These are phyloP conservation scores for Etheostoma perlongum DNA, from an alignment of 2,797 vertebrate species.

Conservation along the genomic window DNA sequence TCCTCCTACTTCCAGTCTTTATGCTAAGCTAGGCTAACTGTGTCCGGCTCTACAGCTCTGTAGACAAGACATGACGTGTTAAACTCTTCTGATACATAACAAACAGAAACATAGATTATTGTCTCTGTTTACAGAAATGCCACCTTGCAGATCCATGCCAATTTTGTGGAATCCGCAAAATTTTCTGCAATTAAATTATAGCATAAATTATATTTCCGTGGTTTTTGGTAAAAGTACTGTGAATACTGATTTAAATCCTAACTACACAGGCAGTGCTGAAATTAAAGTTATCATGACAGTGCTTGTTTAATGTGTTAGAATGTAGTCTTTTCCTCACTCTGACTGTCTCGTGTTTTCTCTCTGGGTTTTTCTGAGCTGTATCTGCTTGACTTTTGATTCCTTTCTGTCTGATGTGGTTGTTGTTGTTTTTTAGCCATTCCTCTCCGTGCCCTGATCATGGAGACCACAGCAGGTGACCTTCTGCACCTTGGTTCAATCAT, in stretches of 20 bases:
- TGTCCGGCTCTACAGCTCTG: too few species aligned
- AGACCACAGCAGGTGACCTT: conserved; percentile 98
- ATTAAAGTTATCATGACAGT: not conserved
- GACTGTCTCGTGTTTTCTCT: not conserved
- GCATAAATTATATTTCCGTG: not conserved
- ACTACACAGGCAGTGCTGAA: not conserved
- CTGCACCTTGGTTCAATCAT: conserved; percentile 85
- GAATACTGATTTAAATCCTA: not conserved
- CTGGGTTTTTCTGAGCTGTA: conserved; percentile 16
- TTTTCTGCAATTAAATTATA: not conserved
- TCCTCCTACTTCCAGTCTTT: not conserved
- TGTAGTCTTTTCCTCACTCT: not conserved
- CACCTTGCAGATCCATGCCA: not conserved
- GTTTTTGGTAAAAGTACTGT: not conserved
- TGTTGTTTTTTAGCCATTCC: conserved; percentile 91
- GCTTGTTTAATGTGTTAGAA: not conserved
- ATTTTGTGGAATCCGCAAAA: not conserved
- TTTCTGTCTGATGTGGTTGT: conserved; percentile 84
- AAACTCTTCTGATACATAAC: not conserved
- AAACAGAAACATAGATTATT: not conserved
- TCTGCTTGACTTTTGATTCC: conserved; percentile 44
- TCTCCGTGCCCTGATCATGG: conserved; percentile 97
- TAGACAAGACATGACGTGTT: too few species aligned
- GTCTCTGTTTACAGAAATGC: not conserved
- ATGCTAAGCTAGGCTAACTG: not conserved